Base-by-base conservation (phyloP, 2,113 vertebrate species). In the Oncorhynchus nerka region DNA sequence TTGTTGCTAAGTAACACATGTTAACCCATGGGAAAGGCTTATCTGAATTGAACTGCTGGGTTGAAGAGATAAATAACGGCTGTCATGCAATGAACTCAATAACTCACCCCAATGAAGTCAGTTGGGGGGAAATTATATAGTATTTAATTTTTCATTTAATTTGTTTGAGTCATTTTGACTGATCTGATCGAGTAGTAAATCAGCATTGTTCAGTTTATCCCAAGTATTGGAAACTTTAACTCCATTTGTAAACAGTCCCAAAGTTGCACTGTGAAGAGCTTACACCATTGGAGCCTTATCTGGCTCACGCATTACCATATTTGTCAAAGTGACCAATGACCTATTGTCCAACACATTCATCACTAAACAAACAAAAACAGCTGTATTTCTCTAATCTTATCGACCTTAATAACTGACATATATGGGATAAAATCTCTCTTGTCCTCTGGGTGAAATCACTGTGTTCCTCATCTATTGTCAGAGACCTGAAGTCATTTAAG, bases 261-360 rank as follows among this genome's bases (percentile, higher is more conserved):
- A 45, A 45, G 9, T 45, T 11, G 39, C 39, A 9, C 39, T 45
- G 39, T 45, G 9, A 45, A 45, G 39, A 45, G 39, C 8, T 45
- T 45, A 9, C 9, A 11, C 39, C 82, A 83, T 83, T 79, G 75
- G 59, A 74, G 80, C 81, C 82, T 83, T 81, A 87, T 77, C 80
- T 83, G 84, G 81, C 76, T 84, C 78, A 81, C 88, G 64, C 57
- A 30, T 15, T 61, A 66, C 81, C 89, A 83, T 78, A 85, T 79
- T 84, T 77, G 79, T 76, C 70, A 80, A 85, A 70, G 24, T 80
- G 65, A 59, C 73, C 57, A 70, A 49, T 48, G 51, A 39, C 28
- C 69, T 75, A 64, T 80, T 66, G 64, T 74, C 76, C 49, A 34
- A 75, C 65, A 32, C 67, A 68, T 30, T 12, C 49, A 70, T 26